A percentile compares a stretch with the other conserved stretches of the same genome.
Evolutionary conservation across 2,113 vertebrate genomes (phyloP).

Genomic region (Dolichotis patagonum): DNA sequence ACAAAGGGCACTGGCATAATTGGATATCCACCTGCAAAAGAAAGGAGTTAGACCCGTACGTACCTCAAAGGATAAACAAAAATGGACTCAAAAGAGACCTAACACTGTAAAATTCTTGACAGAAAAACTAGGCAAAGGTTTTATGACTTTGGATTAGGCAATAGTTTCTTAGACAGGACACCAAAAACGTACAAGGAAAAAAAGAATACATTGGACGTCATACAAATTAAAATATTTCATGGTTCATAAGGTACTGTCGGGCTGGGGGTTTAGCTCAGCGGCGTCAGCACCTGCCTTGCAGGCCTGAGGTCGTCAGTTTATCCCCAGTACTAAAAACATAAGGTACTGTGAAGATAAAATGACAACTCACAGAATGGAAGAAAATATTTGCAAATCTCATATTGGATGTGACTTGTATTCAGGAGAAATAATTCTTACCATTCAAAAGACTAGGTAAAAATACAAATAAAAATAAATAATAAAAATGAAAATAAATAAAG

Average conservation of each 20-base stretch:
- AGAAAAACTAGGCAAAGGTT: not conserved
- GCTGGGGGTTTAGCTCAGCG: no score
- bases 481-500: no score
- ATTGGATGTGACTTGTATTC: not conserved
- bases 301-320: no score
- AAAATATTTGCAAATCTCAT: not conserved
- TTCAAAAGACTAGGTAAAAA: not conserved
- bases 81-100: constrained; percentile 8
- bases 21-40: not conserved
- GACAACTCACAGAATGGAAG: not conserved
- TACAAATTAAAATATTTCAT: not conserved
- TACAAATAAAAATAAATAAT: no score
- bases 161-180: not conserved
- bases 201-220: not conserved
- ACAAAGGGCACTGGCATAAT: not conserved
- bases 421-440: not conserved
- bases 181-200: not conserved
- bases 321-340: no score
- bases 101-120: not conserved
- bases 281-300: no score
- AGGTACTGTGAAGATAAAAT: not conserved
- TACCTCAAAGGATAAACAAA: not conserved
- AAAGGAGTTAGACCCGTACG: not conserved
- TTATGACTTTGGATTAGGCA: not conserved
- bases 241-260: not conserved